These are phyloP conservation scores for Phymatocera aterrima DNA, from an alignment of 2,888 invertebrate genomes.

Conservation along the genomic window DNA sequence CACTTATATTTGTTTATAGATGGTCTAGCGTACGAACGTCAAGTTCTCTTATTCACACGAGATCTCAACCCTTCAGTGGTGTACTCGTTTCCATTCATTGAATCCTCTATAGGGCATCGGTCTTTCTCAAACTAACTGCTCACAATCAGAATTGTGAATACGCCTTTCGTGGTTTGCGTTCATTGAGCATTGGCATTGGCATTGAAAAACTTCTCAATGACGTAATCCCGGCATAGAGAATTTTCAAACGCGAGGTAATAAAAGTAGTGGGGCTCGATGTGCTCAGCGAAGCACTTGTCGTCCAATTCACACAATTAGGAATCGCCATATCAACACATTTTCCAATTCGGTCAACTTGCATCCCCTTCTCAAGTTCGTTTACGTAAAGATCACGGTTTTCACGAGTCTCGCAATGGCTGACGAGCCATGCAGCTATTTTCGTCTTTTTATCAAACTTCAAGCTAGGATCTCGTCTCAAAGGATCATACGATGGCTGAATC, in stretches of 20 bases:
- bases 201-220: slow-evolving; percentile 81
- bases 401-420: slow-evolving; percentile 76
- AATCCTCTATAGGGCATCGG: slow-evolving; percentile 60
- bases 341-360: slow-evolving; percentile 81
- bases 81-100: slow-evolving; percentile 45
- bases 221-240: slow-evolving; percentile 82
- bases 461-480: not conserved
- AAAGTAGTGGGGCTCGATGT: slow-evolving; percentile 78
- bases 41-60: not conserved
- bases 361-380: slow-evolving; percentile 76
- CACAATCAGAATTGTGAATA: slow-evolving; percentile 56
- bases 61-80: not conserved
- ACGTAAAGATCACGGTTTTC: slow-evolving; percentile 74
- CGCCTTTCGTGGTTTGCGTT: slow-evolving; percentile 44
- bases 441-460: slow-evolving; percentile 63
- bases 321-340: slow-evolving; percentile 76
- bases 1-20: too few species aligned
- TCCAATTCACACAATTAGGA: slow-evolving; percentile 70
- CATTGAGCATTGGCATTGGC: slow-evolving; percentile 77
- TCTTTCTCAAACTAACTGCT: slow-evolving; percentile 60
- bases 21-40: not conserved
- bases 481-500: slow-evolving; percentile 44
- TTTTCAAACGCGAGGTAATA: slow-evolving; percentile 86
- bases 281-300: slow-evolving; percentile 75
- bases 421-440: slow-evolving; percentile 78